These are phyloP conservation scores for Planiliza haematocheilus DNA, from an alignment of 2,113 vertebrate genomes.

Conservation along the genomic window DNA sequence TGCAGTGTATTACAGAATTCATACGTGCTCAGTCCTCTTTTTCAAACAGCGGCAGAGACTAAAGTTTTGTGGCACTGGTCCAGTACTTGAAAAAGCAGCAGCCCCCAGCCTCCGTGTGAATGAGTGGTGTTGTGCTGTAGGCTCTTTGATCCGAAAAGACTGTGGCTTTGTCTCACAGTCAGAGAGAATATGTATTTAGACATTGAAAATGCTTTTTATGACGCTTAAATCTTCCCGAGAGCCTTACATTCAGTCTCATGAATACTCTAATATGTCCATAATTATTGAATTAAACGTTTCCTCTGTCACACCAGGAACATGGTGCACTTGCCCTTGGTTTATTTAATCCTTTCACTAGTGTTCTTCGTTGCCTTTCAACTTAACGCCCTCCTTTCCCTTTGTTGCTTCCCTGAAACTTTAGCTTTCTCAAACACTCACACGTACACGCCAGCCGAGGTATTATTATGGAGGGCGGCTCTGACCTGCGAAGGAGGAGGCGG, in stretches of 20 bases:
- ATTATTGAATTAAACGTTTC: constrained; percentile 19
- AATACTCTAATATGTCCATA: constrained; percentile 3
- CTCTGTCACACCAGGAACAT: neutral
- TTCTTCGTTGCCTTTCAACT: constrained; percentile 34
- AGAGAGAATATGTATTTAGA: too few species aligned
- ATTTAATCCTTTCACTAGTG: constrained; percentile 25
- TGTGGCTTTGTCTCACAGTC: neutral
- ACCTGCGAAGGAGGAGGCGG: constrained; percentile 74
- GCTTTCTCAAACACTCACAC: constrained; percentile 46
- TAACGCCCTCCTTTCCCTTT: constrained; percentile 40
- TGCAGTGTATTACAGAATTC: constrained; percentile 9
- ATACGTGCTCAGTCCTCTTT: neutral
- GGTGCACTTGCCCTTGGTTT: constrained; percentile 3
- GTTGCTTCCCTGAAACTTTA: constrained; percentile 45
- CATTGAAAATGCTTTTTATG: constrained; percentile 7
- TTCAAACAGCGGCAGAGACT: neutral
- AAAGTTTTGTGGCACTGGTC: constrained; percentile 31
- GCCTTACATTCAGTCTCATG: neutral
- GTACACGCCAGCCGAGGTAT: constrained; percentile 53
- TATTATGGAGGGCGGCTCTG: constrained; percentile 75
- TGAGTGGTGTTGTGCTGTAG: neutral
- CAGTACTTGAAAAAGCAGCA: constrained; percentile 27
- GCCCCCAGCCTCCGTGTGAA: constrained; percentile 16
- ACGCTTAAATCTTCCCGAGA: constrained; percentile 3
- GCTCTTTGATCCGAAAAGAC: constrained; percentile 12